phyloP scores from a whole-genome alignment of 1,140 invertebrate species.

The Riptortus pedestris region DNA sequence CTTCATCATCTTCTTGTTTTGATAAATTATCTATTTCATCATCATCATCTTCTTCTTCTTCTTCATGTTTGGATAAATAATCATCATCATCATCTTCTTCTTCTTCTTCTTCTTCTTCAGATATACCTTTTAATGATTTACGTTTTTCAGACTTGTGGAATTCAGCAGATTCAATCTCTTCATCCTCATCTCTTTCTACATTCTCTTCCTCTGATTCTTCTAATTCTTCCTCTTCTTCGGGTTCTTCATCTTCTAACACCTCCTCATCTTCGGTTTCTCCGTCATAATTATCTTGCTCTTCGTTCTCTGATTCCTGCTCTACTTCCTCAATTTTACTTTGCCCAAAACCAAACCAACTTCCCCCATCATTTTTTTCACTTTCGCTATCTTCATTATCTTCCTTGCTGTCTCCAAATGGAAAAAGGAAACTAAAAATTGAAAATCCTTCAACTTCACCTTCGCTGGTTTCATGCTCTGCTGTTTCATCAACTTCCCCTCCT shows the following conservation, averaged over 20 bases:
- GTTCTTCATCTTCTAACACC: conserved; percentile 20
- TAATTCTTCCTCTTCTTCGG: conserved; percentile 20
- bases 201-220: conserved; percentile 21
- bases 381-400: conserved; percentile 9
- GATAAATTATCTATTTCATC: conserved; percentile 33
- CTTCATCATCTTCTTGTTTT: conserved; percentile 32
- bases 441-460: background rate
- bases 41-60: conserved; percentile 24
- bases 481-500: background rate
- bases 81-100: conserved; percentile 31
- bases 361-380: conserved; percentile 37
- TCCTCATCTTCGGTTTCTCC: conserved; percentile 30
- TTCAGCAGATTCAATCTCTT: conserved; percentile 22
- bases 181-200: conserved; percentile 15
- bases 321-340: conserved; percentile 34
- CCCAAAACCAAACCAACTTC: conserved; percentile 23
- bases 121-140: conserved; percentile 30
- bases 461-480: background rate
- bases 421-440: no score
- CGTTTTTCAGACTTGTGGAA: conserved; percentile 26
- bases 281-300: conserved; percentile 31
- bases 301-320: conserved; percentile 32
- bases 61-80: conserved; percentile 33
- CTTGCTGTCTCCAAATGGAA: background rate
- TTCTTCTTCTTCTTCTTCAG: conserved; percentile 33